Conservation (phyloP, 2,113 vertebrate species). For the Syngnathus typhle region DNA sequence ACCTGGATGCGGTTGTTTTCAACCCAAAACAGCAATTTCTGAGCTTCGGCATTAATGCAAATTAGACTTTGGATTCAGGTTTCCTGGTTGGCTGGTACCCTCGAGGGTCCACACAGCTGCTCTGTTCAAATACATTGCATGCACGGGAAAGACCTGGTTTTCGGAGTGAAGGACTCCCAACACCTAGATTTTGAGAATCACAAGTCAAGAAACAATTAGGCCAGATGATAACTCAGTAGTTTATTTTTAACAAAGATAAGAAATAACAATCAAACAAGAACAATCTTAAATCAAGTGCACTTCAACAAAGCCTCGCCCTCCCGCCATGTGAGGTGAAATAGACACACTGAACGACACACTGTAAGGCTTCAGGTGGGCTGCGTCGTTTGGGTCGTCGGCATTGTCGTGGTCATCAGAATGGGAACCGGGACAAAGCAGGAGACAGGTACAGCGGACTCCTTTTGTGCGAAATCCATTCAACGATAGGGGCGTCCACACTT, state of each 20-base stretch:
- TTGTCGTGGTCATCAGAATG: neutral
- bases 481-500: slow-evolving; percentile 4
- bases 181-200: neutral
- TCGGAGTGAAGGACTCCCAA: slow-evolving; percentile 23
- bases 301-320: slow-evolving; percentile 59
- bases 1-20: neutral
- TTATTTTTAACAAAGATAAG: slow-evolving; percentile 74
- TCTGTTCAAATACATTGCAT: slow-evolving; percentile 43
- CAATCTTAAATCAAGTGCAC: slow-evolving; percentile 74
- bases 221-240: slow-evolving; percentile 57
- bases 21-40: neutral
- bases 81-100: slow-evolving; percentile 4
- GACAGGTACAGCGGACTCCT: slow-evolving; percentile 48
- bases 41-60: neutral
- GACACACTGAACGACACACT: slow-evolving; percentile 59
- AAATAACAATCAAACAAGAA: slow-evolving; percentile 58
- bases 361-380: slow-evolving; percentile 74
- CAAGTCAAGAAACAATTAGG: slow-evolving; percentile 1
- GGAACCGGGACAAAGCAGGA: slow-evolving; percentile 7
- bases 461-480: slow-evolving; percentile 52
- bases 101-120: slow-evolving; percentile 59
- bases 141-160: slow-evolving; percentile 17
- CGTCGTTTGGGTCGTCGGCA: slow-evolving; percentile 30
- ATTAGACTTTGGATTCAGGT: slow-evolving; percentile 18
- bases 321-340: slow-evolving; percentile 57